A percentile compares a stretch with the other conserved stretches of the same genome.
Conservation (phyloP, 2,113 vertebrate species). For the Alethe diademata region DNA sequence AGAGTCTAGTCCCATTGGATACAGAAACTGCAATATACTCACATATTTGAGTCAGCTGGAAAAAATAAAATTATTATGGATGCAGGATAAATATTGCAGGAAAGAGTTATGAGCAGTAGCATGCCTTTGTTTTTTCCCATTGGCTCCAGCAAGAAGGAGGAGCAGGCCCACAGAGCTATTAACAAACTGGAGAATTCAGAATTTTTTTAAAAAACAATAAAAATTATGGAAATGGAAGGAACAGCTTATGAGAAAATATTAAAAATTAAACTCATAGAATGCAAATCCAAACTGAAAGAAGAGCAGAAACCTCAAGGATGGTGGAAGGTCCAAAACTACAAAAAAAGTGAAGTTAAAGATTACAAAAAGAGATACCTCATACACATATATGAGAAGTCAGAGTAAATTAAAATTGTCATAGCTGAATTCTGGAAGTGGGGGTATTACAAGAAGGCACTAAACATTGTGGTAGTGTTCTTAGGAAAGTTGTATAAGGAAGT, state of each 20-base stretch:
- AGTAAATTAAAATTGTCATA: background rate
- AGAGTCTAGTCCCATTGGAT: background rate
- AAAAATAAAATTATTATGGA: background rate
- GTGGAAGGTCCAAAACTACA: background rate
- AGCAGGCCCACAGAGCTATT: background rate
- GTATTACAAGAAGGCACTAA: background rate
- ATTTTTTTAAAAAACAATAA: background rate
- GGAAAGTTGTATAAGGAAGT: background rate
- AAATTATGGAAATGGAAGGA: background rate
- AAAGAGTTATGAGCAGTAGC: background rate
- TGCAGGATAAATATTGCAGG: background rate
- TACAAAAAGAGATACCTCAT: background rate
- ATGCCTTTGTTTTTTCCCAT: background rate
- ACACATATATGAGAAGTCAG: background rate
- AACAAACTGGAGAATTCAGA: background rate
- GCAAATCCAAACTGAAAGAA: background rate
- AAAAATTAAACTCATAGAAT: background rate
- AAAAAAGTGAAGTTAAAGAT: background rate
- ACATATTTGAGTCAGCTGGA: background rate
- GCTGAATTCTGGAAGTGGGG: rapidly evolving
- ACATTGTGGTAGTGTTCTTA: background rate
- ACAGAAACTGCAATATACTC: background rate
- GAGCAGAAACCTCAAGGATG: background rate
- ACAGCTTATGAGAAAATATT: background rate
- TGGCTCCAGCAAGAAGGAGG: background rate